Conservation (phyloP, 1,140 invertebrate genomes). For the Delia radicum region DNA sequence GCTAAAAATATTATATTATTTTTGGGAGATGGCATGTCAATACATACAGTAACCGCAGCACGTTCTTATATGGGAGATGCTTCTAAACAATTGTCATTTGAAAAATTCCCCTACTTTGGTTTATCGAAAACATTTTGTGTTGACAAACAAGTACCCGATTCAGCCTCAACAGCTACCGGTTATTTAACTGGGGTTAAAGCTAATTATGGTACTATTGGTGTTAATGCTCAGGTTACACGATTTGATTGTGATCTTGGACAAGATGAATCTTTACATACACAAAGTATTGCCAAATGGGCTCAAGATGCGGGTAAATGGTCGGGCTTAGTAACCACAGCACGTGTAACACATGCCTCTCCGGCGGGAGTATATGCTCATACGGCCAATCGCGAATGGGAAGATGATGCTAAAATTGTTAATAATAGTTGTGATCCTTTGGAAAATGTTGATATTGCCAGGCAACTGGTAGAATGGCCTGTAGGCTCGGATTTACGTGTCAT, state of each 20-base stretch:
- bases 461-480: conserved; percentile 65
- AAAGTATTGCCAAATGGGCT: conserved; percentile 65
- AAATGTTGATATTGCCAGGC: conserved; percentile 59
- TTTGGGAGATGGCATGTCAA: conserved; percentile 74
- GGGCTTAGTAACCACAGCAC: conserved; percentile 73
- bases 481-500: conserved; percentile 61
- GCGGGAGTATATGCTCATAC: conserved; percentile 69
- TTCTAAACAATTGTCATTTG: conserved; percentile 65
- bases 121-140: conserved; percentile 76
- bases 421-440: conserved; percentile 45
- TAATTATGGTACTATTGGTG: conserved; percentile 69
- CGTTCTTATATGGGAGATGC: conserved; percentile 67
- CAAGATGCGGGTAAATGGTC: conserved; percentile 66
- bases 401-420: conserved; percentile 60
- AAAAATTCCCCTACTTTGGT: conserved; percentile 68
- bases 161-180: conserved; percentile 73
- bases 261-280: conserved; percentile 57
- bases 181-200: conserved; percentile 76
- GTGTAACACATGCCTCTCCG: conserved; percentile 75
- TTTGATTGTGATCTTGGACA: conserved; percentile 56
- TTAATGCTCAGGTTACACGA: conserved; percentile 62
- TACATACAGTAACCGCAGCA: conserved; percentile 69
- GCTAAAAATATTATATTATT: conserved; percentile 73
- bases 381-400: conserved; percentile 73
- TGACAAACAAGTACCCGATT: conserved; percentile 71